phyloP scores from a whole-genome alignment of 2,888 invertebrate species.

The Melieria crassipennis region DNA sequence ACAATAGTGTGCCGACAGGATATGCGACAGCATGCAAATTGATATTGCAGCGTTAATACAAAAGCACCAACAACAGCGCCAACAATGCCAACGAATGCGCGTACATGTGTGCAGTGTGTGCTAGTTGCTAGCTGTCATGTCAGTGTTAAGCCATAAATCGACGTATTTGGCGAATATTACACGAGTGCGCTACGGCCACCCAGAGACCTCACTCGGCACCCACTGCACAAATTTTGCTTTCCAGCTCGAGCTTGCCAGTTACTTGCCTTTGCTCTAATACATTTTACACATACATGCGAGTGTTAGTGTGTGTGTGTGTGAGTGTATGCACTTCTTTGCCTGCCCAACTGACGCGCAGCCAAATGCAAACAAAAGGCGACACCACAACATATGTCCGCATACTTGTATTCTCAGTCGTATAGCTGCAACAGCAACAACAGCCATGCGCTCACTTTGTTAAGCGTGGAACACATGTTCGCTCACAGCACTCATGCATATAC shows the following conservation, averaged over 20 bases:
- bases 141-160: conserved; percentile 33
- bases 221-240: conserved; percentile 19
- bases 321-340: neutral
- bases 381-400: conserved; percentile 23
- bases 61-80: neutral
- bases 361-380: conserved; percentile 22
- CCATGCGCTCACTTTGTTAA: no score
- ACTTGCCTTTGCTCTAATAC: neutral
- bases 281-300: conserved; percentile 6
- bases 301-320: conserved; percentile 12
- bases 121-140: conserved; percentile 17
- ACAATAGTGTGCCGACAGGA: conserved; percentile 31
- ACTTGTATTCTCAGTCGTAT: conserved; percentile 3
- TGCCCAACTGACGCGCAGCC: no score
- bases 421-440: no score
- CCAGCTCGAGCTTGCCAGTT: neutral
- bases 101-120: neutral
- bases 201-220: conserved; percentile 9
- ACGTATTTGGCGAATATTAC: conserved; percentile 30
- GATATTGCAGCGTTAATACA: conserved; percentile 22
- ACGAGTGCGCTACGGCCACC: conserved; percentile 9
- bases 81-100: conserved; percentile 12
- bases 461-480: no score
- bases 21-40: conserved; percentile 34
- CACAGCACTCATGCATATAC: no score